phyloP scores from a whole-genome alignment of 2,113 vertebrate species.

The Malaclemys terrapin region DNA sequence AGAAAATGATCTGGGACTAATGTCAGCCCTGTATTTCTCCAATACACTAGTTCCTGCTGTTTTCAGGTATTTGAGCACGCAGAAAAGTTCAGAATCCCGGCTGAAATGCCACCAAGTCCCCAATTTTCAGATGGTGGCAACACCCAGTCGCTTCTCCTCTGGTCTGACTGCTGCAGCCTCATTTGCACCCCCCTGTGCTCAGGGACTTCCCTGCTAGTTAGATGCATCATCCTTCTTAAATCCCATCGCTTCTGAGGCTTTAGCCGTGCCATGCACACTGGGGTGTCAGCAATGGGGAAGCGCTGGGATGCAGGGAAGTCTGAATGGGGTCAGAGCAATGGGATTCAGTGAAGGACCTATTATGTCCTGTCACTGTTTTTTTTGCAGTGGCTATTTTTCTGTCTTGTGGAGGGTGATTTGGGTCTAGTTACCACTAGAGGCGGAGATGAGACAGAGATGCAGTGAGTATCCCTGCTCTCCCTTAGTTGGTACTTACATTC shows the following conservation, averaged over 20 bases:
- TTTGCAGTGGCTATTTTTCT: not conserved
- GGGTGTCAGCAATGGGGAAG: not conserved
- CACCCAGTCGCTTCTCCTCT: not conserved
- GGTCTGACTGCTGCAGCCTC: not conserved
- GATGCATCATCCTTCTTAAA: not conserved
- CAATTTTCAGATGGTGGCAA: not conserved
- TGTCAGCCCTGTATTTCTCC: not conserved
- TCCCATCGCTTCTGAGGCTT: not conserved
- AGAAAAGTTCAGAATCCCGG: accelerated
- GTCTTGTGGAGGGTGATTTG: not conserved
- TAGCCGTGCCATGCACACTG: not conserved
- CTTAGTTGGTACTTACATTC: not conserved
- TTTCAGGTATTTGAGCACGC: not conserved
- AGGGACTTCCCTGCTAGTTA: not conserved
- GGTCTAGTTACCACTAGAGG: not conserved
- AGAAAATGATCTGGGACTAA: not conserved
- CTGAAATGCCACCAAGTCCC: accelerated
- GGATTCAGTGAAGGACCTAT: not conserved
- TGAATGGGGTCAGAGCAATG: not conserved
- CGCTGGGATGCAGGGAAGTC: not conserved
- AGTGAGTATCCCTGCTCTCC: not conserved
- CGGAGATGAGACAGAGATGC: not conserved
- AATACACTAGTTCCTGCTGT: not conserved
- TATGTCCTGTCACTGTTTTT: not conserved
- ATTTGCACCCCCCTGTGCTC: not conserved